phyloP scores from a whole-genome alignment of 1,140 invertebrate genomes.

The Saccostrea cuccullata region DNA sequence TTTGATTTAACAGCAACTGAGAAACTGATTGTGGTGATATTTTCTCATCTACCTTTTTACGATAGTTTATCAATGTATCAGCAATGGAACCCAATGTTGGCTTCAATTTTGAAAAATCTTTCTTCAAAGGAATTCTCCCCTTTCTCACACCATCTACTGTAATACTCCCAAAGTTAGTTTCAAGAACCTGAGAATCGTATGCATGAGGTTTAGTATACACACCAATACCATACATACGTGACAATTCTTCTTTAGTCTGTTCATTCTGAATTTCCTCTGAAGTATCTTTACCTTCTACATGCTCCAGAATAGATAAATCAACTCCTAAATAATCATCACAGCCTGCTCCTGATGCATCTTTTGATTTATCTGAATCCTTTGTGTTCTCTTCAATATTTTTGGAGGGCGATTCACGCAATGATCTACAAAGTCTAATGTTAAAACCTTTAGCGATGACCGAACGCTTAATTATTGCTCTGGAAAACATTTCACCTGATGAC shows the following conservation, averaged over 20 bases:
- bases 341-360: neutral
- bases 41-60: neutral
- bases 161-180: neutral
- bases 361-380: neutral
- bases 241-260: neutral
- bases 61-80: neutral
- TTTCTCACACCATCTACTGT: conserved; percentile 5
- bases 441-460: neutral
- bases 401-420: neutral
- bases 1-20: neutral
- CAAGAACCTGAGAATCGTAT: neutral
- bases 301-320: neutral
- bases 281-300: neutral
- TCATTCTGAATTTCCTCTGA: neutral
- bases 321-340: conserved; percentile 4
- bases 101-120: neutral
- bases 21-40: neutral
- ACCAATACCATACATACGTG: neutral
- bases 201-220: neutral
- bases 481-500: neutral
- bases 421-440: neutral
- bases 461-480: neutral
- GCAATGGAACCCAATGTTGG: neutral
- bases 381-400: neutral
- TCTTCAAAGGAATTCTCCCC: neutral